Conservation (phyloP, 2,888 invertebrate genomes). For the Gymnocheta viridis region DNA sequence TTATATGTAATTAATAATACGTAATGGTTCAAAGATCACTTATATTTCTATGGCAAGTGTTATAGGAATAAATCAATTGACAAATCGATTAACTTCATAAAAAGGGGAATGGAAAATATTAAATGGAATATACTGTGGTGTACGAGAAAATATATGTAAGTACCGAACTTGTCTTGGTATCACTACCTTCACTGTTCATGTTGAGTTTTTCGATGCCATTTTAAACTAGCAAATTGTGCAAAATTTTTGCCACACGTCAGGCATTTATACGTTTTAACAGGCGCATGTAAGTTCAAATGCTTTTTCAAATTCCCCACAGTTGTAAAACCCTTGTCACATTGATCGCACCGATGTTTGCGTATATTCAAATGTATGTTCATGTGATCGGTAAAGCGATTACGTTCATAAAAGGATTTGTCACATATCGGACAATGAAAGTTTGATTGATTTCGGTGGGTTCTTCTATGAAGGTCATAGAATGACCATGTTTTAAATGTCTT, state of each 20-base stretch:
- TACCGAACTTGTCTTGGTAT: not conserved
- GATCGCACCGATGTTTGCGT: conserved; percentile 77
- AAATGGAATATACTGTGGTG: too few relatives aligned
- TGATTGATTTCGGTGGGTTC: conserved; percentile 77
- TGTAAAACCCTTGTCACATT: conserved; percentile 77
- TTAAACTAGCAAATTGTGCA: conserved; percentile 77
- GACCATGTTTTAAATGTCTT: conserved; percentile 79
- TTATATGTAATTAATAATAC: not conserved
- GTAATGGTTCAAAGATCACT: not conserved
- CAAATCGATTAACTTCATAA: too few relatives aligned
- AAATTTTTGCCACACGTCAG: conserved; percentile 75
- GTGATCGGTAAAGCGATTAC: conserved; percentile 78
- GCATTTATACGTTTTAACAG: conserved; percentile 77
- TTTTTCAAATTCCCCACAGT: conserved; percentile 77
- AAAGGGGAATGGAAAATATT: too few relatives aligned
- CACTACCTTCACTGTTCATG: conserved; percentile 36
- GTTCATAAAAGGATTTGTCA: conserved; percentile 78
- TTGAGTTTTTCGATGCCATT: conserved; percentile 74
- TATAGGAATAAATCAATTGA: not conserved
- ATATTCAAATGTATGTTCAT: conserved; percentile 78
- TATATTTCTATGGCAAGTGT: not conserved
- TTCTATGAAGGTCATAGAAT: conserved; percentile 77
- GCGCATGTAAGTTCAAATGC: conserved; percentile 76
- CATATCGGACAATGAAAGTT: conserved; percentile 78
- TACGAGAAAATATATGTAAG: not conserved